Conservation (phyloP, 2,113 vertebrate genomes). For the Australoheros scitulus region DNA sequence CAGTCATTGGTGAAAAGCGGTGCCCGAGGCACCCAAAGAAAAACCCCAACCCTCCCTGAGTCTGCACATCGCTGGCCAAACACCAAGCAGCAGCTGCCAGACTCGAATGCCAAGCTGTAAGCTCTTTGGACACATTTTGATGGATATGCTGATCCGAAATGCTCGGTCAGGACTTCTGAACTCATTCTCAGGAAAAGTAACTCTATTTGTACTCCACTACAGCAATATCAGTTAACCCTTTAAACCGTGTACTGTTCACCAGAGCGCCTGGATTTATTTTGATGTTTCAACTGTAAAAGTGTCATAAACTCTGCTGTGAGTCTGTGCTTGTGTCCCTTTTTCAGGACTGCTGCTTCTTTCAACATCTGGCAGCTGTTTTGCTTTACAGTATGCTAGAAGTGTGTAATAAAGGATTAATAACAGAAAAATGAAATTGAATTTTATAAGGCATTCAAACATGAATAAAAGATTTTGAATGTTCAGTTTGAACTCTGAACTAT, state of each 20-base stretch:
- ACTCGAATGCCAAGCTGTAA: not conserved
- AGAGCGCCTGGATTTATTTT: not conserved
- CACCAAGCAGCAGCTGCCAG: conserved; percentile 3
- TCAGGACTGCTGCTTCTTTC: not conserved
- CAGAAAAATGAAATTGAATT: not conserved
- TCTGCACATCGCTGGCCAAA: not conserved
- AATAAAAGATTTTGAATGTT: no score
- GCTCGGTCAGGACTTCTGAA: not conserved
- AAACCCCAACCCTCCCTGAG: not conserved
- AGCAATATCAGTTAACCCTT: not conserved
- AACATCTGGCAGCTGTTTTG: not conserved
- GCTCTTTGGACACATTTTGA: not conserved
- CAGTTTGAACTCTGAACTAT: no score
- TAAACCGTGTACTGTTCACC: not conserved
- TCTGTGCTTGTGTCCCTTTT: not conserved
- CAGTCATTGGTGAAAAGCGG: not conserved
- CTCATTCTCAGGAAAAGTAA: not conserved
- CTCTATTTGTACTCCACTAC: not conserved
- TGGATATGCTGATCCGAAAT: not conserved
- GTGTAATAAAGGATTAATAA: not conserved
- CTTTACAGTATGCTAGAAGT: not conserved
- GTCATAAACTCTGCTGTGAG: not conserved
- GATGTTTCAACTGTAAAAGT: not conserved
- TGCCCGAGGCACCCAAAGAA: not conserved
- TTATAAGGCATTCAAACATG: not conserved